These are phyloP conservation scores for Arnoldichthys spilopterus DNA, from an alignment of 2,797 vertebrate genomes.

Conservation along the genomic window DNA sequence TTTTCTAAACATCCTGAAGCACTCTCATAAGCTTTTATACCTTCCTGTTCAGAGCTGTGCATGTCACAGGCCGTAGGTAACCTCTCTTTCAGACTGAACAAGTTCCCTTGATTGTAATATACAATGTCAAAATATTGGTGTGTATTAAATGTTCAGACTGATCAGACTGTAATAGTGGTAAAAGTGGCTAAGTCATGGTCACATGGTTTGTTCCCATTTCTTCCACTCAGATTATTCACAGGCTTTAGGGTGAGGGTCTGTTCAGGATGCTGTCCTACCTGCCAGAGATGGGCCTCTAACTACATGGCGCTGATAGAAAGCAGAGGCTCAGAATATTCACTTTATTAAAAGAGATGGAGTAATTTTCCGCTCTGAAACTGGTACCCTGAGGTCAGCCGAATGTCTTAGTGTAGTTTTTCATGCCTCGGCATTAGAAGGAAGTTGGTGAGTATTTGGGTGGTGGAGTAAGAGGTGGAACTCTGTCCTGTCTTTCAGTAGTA, in stretches of 20 bases:
- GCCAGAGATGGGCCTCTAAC: constrained; percentile 37
- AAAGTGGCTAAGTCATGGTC: background rate
- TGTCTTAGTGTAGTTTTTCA: constrained; percentile 4
- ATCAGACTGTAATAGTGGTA: background rate
- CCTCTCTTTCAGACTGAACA: background rate
- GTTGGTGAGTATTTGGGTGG: constrained; percentile 17
- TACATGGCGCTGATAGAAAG: constrained; percentile 45
- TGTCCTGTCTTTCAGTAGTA: background rate
- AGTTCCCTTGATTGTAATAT: background rate
- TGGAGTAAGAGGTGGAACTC: background rate
- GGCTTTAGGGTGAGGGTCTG: constrained; percentile 23
- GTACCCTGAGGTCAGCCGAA: constrained; percentile 14
- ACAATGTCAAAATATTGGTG: background rate
- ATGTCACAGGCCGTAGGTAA: background rate
- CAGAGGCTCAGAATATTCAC: constrained; percentile 43
- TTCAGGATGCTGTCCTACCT: constrained; percentile 10
- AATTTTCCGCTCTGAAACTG: constrained; percentile 44
- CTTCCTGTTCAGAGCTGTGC: constrained; percentile 23
- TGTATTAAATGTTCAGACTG: too few relatives aligned
- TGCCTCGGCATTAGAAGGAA: constrained; percentile 17
- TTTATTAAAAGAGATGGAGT: constrained; percentile 37
- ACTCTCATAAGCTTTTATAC: constrained; percentile 24
- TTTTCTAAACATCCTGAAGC: constrained; percentile 55
- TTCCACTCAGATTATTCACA: constrained; percentile 28
- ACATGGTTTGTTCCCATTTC: constrained; percentile 5